Evolutionary conservation across 2,797 vertebrate genomes (phyloP).

Genomic region (Philypnodon macrostomus): DNA sequence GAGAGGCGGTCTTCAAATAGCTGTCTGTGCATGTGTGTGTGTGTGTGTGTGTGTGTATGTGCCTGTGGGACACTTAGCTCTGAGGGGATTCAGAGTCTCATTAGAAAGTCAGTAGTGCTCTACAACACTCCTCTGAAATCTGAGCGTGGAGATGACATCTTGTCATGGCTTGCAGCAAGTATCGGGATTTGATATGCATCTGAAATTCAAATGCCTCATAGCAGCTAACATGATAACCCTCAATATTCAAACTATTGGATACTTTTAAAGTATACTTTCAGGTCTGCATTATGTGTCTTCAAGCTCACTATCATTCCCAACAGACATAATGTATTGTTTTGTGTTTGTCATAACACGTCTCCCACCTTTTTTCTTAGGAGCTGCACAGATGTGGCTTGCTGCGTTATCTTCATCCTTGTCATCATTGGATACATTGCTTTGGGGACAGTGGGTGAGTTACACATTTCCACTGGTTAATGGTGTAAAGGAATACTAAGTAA

Average conservation of each 20-base stretch:
- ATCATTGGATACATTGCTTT: constrained; percentile 89
- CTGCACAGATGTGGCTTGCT: constrained; percentile 91
- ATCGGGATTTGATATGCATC: constrained; percentile 17
- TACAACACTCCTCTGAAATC: constrained; percentile 28
- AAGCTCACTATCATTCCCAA: background rate
- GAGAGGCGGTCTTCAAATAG: constrained; percentile 48
- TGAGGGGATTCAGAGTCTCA: constrained; percentile 39
- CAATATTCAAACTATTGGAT: constrained; percentile 2
- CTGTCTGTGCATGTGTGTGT: constrained; percentile 27
- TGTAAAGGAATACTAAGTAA: no score
- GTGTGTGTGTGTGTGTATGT: constrained; percentile 38
- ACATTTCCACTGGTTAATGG: constrained; percentile 37
- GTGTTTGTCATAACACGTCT: no score
- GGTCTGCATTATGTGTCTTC: background rate
- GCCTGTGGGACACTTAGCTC: constrained; percentile 51
- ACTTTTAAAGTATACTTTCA: constrained; percentile 1
- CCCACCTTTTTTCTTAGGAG: constrained; percentile 69
- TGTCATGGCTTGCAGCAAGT: constrained; percentile 22
- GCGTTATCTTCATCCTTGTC: constrained; percentile 87
- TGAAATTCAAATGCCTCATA: constrained; percentile 6
- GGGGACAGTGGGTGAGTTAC: constrained; percentile 89
- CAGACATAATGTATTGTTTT: constrained; percentile 7
- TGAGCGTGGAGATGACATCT: constrained; percentile 28
- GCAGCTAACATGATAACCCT: constrained; percentile 1
- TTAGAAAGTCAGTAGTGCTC: constrained; percentile 50